Evolutionary conservation across 2,113 vertebrate species (phyloP), one percentile per base, ranked within the genome.

Genomic region (Rostratula benghalensis): DNA sequence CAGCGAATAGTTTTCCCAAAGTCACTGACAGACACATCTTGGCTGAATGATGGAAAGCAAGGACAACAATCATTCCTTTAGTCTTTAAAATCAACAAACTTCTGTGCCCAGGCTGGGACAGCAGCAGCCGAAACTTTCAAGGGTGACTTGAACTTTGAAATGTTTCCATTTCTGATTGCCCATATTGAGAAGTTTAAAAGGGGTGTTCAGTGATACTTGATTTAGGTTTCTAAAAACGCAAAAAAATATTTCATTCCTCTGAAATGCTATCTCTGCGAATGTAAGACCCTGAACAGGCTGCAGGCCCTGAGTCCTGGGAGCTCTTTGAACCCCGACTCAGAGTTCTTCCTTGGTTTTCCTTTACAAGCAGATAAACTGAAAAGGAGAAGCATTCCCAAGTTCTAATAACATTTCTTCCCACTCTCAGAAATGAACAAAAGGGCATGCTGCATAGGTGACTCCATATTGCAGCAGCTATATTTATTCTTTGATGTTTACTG

Each of bases 21-120:
- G 54, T 37, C 2, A 0, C 31, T 37, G 59, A 8, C 19, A 43
- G 46, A 11, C 25, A 4, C 33, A 12, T 13, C 79, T 54, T 1
- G 0, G 5, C 39, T 19, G 70, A 50, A 6, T 22, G 37, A 21
- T 0, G 0, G 48, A n/a, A 50, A 68, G 35, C 1, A 0, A 59
- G 56, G 50, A 27, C 14, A 25, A 7, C 25, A 23, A 13, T 70
- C 8, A 9, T 24, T 25, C 43, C 33, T 73, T 23, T n/a, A 31
- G 28, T 56, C 45, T 71, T 61, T 39, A 53, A 88, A 70, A 63
- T 31, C 35, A 16, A 10, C 10, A 19, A 5, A 37, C 6, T 9
- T 51, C 39, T 19, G 37, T 67, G 51, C 61, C 56, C 50, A 9
- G 70, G n/a, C 37, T 33, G 48, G 67, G 59, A 13, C 10, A 41